Evolutionary conservation across 92 coral and sea anemone species (phyloP).

Genomic region (Blastomussa wellsi): DNA sequence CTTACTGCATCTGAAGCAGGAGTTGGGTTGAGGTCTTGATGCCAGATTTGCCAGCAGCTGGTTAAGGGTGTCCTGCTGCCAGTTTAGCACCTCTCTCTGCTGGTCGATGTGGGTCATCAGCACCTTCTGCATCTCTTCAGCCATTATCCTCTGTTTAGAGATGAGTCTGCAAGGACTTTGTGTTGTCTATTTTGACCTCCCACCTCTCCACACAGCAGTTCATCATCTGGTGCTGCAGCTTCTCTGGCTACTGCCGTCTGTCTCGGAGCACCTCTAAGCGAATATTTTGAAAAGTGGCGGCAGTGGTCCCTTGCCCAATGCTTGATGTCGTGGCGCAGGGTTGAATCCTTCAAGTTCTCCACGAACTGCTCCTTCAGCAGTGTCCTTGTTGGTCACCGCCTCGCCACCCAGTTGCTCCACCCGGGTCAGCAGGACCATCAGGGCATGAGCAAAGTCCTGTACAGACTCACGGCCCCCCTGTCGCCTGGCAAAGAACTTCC

Average conservation of each 20-base stretch:
- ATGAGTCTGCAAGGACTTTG: constrained; percentile 31
- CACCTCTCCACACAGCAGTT: neutral
- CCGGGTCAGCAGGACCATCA: constrained; percentile 55
- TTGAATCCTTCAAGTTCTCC: constrained; percentile 37
- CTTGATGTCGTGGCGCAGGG: constrained; percentile 49
- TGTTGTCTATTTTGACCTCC: constrained; percentile 24
- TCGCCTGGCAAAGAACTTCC: too few relatives aligned
- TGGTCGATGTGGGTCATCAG: constrained; percentile 33
- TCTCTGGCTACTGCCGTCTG: constrained; percentile 14
- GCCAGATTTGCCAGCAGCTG: constrained; percentile 24
- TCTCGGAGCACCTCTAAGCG: constrained; percentile 11
- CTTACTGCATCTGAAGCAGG: constrained; percentile 12
- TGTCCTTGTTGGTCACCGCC: constrained; percentile 20
- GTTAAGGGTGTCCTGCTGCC: constrained; percentile 39
- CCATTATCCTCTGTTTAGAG: constrained; percentile 41
- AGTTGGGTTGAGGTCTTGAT: neutral
- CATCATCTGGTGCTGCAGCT: constrained; percentile 9
- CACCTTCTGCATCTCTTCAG: too few relatives aligned
- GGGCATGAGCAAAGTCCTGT: constrained; percentile 63
- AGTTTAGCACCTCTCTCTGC: constrained; percentile 32
- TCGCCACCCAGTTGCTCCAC: constrained; percentile 6
- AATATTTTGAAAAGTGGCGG: constrained; percentile 46
- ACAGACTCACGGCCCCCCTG: constrained; percentile 48
- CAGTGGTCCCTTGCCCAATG: constrained; percentile 48
- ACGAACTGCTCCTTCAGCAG: constrained; percentile 35